Conservation (phyloP, 2,888 invertebrate species). For the Kryphioiulus occultus region DNA sequence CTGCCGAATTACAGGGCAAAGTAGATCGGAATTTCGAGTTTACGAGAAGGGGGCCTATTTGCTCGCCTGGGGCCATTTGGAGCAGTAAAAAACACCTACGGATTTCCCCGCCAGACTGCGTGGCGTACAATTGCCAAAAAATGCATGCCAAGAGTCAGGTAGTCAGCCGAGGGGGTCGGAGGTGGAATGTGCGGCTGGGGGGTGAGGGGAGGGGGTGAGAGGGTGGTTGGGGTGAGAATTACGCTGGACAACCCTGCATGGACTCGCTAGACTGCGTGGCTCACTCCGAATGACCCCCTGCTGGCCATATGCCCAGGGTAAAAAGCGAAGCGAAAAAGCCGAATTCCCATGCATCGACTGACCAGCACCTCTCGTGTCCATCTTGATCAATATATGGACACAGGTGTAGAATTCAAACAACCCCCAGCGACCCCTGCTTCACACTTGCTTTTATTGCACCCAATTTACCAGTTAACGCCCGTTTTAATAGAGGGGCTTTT, state of each 20-base stretch:
- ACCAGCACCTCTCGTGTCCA: not conserved
- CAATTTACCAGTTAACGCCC: constrained; percentile 29
- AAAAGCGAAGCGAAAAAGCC: not conserved
- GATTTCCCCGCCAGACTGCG: constrained; percentile 2
- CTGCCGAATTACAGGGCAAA: constrained; percentile 35
- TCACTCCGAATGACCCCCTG: not conserved
- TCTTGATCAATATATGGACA: constrained; percentile 31
- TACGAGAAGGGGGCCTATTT: constrained; percentile 17
- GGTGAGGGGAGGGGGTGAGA: too few species aligned
- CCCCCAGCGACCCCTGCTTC: not conserved
- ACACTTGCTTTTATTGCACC: constrained; percentile 1
- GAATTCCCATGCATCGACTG: not conserved
- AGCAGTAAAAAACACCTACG: not conserved
- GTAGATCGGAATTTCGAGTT: constrained; percentile 25
- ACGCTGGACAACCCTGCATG: not conserved
- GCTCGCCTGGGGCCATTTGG: not conserved
- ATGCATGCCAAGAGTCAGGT: not conserved
- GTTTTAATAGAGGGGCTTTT: constrained; percentile 11
- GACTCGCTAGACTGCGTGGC: constrained; percentile 30
- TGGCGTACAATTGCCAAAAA: constrained; percentile 9
- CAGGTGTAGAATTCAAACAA: constrained; percentile 21
- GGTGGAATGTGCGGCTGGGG: not conserved
- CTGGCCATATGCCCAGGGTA: not conserved
- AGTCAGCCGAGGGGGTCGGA: not conserved
- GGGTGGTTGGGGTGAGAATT: constrained; percentile 22